Conservation (phyloP, 2,797 vertebrate species). For the Urosaurus nigricauda region DNA sequence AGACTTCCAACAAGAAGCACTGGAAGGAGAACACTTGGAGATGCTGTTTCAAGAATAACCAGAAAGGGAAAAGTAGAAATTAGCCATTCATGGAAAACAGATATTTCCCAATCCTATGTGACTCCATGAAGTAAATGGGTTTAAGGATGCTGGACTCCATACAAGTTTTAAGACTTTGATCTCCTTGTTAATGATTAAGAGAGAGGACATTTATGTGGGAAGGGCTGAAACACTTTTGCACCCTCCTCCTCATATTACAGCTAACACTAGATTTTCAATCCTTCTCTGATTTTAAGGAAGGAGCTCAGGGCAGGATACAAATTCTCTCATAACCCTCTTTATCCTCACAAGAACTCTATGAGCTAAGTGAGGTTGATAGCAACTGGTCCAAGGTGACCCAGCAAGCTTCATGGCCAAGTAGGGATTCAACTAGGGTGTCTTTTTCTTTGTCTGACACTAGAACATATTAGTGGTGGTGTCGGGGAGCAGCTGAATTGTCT, state of each 20-base stretch:
- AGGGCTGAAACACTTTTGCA: background rate
- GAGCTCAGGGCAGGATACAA: background rate
- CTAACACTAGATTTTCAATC: background rate
- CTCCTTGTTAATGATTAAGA: background rate
- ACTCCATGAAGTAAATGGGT: background rate
- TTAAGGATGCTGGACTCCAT: background rate
- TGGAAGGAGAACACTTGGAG: background rate
- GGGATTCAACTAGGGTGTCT: background rate
- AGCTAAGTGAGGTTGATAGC: background rate
- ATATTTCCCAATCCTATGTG: background rate
- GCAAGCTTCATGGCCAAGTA: background rate
- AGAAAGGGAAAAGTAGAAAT: background rate
- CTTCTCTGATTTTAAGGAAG: background rate
- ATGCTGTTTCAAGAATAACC: background rate
- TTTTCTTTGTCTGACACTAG: background rate
- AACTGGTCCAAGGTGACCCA: background rate
- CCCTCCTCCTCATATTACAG: background rate
- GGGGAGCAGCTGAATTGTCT: too few relatives aligned
- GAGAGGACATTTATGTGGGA: background rate
- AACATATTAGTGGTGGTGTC: background rate
- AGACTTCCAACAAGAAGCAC: slow-evolving; percentile 48
- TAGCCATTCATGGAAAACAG: background rate
- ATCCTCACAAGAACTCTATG: background rate
- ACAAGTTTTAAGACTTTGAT: background rate
- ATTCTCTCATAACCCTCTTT: too few relatives aligned